These are phyloP conservation scores for Saguinus midas DNA, from an alignment of 2,113 vertebrate genomes.

Conservation along the genomic window DNA sequence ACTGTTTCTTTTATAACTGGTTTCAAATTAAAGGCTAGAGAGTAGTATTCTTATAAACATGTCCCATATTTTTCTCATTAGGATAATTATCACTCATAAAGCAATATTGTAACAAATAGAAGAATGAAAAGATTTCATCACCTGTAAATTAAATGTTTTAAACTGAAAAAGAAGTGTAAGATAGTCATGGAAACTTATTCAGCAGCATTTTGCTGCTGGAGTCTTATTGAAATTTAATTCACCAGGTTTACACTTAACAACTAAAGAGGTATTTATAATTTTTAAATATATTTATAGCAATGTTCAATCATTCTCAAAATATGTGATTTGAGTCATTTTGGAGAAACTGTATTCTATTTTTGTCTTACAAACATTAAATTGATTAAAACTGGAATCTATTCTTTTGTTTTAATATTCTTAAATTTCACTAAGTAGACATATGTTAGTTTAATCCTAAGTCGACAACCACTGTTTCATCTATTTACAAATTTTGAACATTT, in stretches of 20 bases:
- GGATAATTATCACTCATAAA: constrained; percentile 57
- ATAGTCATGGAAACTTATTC: neutral
- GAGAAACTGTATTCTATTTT: neutral
- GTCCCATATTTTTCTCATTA: constrained; percentile 57
- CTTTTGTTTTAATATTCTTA: neutral
- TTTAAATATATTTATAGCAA: neutral
- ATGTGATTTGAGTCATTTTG: neutral
- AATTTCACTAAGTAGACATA: neutral
- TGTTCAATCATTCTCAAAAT: neutral
- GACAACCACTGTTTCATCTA: neutral
- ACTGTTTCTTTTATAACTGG: constrained; percentile 34
- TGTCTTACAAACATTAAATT: neutral
- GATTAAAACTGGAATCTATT: neutral
- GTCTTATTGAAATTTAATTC: neutral
- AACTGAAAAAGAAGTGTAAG: neutral
- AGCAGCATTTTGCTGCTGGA: neutral
- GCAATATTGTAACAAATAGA: constrained; percentile 41
- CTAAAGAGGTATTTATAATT: neutral
- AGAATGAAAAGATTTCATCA: constrained; percentile 59
- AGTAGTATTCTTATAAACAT: constrained; percentile 42
- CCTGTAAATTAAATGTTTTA: constrained; percentile 36
- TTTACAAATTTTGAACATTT: neutral
- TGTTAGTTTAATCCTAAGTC: neutral
- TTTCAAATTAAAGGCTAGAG: constrained; percentile 47
- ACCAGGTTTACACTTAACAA: neutral